Base-by-base conservation (phyloP, 1,140 invertebrate genomes). In the Philaenus spumarius region DNA sequence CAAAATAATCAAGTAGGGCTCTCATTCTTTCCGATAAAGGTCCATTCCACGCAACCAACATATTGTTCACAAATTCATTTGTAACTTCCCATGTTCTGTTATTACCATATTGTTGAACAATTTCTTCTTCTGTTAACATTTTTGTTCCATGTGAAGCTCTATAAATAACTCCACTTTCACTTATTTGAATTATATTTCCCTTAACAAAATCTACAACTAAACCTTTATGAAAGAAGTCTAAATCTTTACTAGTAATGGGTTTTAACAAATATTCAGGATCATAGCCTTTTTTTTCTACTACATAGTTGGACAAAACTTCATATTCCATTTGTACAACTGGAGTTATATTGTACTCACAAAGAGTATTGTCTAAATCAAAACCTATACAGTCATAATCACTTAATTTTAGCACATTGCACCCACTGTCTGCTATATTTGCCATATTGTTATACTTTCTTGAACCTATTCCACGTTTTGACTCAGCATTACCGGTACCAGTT, bases 321-420 rank as follows among this genome's bases (percentile, higher is more conserved):
- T 89, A 89, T 48, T 83, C 81, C 54, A 89, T 67, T 37, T 77
- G 69, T 17, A 83, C 74, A 70, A 85, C 72, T 60, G 80, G 77
- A 19, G 73, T 76, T 2, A 90, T 68, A 62, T 87, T 83, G 61
- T 88, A 90, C 47, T 78, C 73, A 23, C 84, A 73, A 24, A 90
- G 62, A 1, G 87, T 89, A 66, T 89, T 83, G 64, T 90, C 89
- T 58, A 91, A 73, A 72, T 92, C 89, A 68, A 92, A 90, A 9
- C 88, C 88, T 55, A 89, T 79, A 55, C 83, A 87, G 66, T 90
- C 85, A 67, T 90, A 90, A 64, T 88, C 76, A 20, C 48, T 54
- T 7, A 72, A 56, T 20, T 67, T 72, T 23, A 87, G 78, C 24
- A 43, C 24, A 23, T 30, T 30, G 9, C 9, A 4, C 3, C 26